Percentiles rank a stretch among this genome's conserved stretches.
Evolutionary conservation across 2,888 invertebrate species (phyloP).

Genomic region (Phragmatobia fuliginosa): DNA sequence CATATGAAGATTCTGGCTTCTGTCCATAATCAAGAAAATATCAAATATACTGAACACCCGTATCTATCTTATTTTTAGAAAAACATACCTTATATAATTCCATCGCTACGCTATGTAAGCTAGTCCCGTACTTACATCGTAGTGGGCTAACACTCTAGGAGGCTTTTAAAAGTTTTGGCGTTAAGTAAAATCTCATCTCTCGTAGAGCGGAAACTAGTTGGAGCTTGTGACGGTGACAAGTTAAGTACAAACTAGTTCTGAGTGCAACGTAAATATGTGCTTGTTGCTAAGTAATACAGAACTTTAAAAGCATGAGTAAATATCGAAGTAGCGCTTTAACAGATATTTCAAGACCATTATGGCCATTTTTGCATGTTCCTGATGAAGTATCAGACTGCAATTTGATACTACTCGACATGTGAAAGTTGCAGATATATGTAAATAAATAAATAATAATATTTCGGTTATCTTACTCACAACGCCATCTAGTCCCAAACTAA

Average conservation of each 20-base stretch:
- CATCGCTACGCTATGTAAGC: not conserved
- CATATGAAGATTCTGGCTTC: no score
- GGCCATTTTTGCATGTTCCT: no score
- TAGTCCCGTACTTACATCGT: not conserved
- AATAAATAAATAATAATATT: no score
- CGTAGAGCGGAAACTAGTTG: not conserved
- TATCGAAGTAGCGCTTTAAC: not conserved
- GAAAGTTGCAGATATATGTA: no score
- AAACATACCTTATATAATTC: not conserved
- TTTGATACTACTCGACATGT: no score
- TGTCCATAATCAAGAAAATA: no score
- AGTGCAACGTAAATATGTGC: not conserved
- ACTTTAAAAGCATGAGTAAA: not conserved
- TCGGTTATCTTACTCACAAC: no score
- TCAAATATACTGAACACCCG: no score
- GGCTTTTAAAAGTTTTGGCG: not conserved
- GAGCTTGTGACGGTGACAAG: not conserved
- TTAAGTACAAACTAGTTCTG: conserved; percentile 2
- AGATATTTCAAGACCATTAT: not conserved
- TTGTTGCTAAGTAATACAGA: not conserved
- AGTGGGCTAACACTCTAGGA: not conserved
- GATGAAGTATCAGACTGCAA: no score
- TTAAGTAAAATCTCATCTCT: not conserved
- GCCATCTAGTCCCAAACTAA: no score
- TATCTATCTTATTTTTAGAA: no score